A percentile compares a stretch with the other conserved stretches of the same genome.
Evolutionary conservation across 2,888 invertebrate genomes (phyloP).

Genomic region (Nematopogon swammerdamellus): DNA sequence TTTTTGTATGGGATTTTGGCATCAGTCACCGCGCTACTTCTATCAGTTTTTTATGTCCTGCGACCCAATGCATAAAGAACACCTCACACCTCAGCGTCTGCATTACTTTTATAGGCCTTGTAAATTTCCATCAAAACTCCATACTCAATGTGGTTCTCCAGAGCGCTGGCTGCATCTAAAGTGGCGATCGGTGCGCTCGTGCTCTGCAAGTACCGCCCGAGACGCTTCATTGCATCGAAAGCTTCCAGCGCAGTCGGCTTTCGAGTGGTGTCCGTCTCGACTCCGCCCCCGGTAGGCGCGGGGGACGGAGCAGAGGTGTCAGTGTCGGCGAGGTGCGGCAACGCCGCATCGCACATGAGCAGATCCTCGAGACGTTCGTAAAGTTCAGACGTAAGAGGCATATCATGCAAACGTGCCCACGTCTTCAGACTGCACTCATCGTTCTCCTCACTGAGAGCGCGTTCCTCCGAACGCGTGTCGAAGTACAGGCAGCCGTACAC

Average conservation of each 20-base stretch:
- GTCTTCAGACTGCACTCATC: conserved; percentile 18
- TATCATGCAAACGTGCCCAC: conserved; percentile 19
- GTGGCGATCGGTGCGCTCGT: conserved; percentile 15
- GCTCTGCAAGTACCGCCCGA: conserved; percentile 20
- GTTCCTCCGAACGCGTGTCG: background rate
- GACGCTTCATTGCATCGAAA: conserved; percentile 23
- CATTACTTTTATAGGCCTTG: conserved; percentile 12
- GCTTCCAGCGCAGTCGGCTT: conserved; percentile 18
- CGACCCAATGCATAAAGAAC: no score
- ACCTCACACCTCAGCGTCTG: background rate
- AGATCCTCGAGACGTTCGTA: conserved; percentile 17
- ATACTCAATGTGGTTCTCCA: conserved; percentile 22
- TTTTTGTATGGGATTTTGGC: conserved; percentile 1
- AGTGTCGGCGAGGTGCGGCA: conserved; percentile 7
- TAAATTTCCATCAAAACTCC: conserved; percentile 20
- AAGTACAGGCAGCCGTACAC: conserved; percentile 15
- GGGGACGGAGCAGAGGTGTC: background rate
- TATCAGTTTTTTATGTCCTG: no score
- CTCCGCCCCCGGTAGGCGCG: background rate
- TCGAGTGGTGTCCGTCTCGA: conserved; percentile 1
- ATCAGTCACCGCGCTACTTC: background rate
- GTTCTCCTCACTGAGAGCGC: conserved; percentile 11
- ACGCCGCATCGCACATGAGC: conserved; percentile 18
- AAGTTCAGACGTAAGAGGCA: conserved; percentile 15
- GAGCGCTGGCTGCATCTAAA: conserved; percentile 18